Percentiles rank a stretch among this genome's conserved stretches.
Conservation (phyloP, 2,113 vertebrate genomes). For the Syngnathoides biaculeatus region DNA sequence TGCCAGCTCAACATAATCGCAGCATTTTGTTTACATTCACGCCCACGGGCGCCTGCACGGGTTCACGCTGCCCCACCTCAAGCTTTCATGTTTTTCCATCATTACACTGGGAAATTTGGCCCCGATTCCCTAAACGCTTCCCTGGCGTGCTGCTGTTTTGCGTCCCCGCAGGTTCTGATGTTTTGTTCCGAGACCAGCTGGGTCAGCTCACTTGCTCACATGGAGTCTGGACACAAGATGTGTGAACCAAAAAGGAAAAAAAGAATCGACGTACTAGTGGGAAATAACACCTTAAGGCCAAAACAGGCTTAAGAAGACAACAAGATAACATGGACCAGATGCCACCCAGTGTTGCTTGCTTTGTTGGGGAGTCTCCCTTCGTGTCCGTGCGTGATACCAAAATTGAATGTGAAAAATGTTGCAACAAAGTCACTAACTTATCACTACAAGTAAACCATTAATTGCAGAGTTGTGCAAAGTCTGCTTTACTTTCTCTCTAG, state of each 20-base stretch:
- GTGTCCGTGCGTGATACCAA: constrained; percentile 25
- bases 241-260: constrained; percentile 30
- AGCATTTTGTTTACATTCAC: constrained; percentile 36
- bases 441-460: constrained; percentile 12
- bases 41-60: constrained; percentile 16
- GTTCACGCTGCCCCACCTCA: constrained; percentile 23
- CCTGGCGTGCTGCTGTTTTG: neutral
- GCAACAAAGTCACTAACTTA: constrained; percentile 17
- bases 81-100: constrained; percentile 28
- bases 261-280: constrained; percentile 64
- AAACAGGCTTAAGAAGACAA: constrained; percentile 33
- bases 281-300: constrained; percentile 35
- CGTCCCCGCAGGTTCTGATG: constrained; percentile 5
- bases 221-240: constrained; percentile 57
- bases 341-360: constrained; percentile 33
- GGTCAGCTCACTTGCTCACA: constrained; percentile 25
- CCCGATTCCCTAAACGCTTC: neutral
- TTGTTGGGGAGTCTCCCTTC: constrained; percentile 39
- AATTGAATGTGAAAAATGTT: constrained; percentile 37
- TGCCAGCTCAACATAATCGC: constrained; percentile 49
- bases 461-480: constrained; percentile 4
- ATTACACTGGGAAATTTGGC: constrained; percentile 19
- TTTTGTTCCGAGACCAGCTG: constrained; percentile 34
- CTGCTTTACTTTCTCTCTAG: constrained; percentile 9
- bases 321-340: constrained; percentile 68